Base-by-base conservation (phyloP, 1,140 invertebrate species). In the Odontomachus brunneus region DNA sequence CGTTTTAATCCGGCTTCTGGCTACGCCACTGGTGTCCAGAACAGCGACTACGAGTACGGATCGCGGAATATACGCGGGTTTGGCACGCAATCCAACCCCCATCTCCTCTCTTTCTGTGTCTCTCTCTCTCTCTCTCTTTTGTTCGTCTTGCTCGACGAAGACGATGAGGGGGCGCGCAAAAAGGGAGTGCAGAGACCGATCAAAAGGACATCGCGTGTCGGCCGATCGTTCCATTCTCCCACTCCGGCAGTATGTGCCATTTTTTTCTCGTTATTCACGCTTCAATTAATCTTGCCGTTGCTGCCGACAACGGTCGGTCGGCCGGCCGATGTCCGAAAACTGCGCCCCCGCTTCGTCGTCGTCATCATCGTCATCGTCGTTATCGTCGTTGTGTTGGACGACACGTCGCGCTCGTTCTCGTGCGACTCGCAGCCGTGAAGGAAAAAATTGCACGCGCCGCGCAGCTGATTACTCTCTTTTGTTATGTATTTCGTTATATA, bases 141-240 rank as follows among this genome's bases (percentile, higher is more conserved):
- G 12, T 66, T 66, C 63, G 3, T n/a, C 29, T 38, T 66, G 33
- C 38, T 11, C 38, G 38, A 44, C 22, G 51, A 51, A 57, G 29
- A 38, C 26, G 33, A 33, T n/a, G n/a, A 14, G 48, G 17, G n/a
- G 62, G 53, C 11, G 38, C 19, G 60, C 57, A 57, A 38, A 72
- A 19, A 49, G 73, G 62, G 66, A 76, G 72, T 71, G 71, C 69
- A 57, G n/a, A 71, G 66, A 69, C 74, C 81, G 87, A 89, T 90
- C 84, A 83, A 85, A 89, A 87, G 83, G 84, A 90, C 89, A 84
- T 90, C 86, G 88, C 89, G 87, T 89, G 86, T 75, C 33, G 57
- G 24, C 48, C 48, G 75, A 82, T 71, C 78, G 57, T 89, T 88
- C 55, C 63, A 71, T 69, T 72, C 59, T 69, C 44, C 71, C 59